Evolutionary conservation across 2,888 invertebrate genomes (phyloP).

Genomic region (Tetragonula carbonaria): DNA sequence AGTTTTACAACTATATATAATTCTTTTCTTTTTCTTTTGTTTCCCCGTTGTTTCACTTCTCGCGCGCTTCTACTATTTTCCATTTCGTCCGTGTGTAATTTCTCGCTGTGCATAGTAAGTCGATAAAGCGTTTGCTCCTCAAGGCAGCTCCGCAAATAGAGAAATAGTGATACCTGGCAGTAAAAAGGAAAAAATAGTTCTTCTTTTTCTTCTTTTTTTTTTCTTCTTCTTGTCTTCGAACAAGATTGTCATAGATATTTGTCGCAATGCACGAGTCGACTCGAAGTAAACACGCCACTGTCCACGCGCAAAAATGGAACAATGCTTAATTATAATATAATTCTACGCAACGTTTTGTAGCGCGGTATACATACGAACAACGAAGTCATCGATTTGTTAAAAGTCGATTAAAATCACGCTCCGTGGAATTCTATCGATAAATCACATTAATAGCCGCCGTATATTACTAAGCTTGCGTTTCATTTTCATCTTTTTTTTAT

Average conservation of each 20-base stretch:
- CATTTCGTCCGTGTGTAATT: slow-evolving; percentile 34
- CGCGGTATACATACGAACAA: slow-evolving; percentile 47
- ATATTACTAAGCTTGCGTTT: slow-evolving; percentile 32
- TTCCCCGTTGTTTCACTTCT: background rate
- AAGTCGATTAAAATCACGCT: slow-evolving; percentile 54
- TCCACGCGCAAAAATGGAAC: slow-evolving; percentile 44
- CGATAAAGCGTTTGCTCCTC: slow-evolving; percentile 68
- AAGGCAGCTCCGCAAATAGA: slow-evolving; percentile 68
- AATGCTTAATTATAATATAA: slow-evolving; percentile 46
- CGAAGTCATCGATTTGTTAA: slow-evolving; percentile 41
- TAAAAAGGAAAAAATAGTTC: slow-evolving; percentile 67
- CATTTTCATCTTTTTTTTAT: background rate
- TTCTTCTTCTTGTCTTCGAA: slow-evolving; percentile 58
- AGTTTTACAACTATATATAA: slow-evolving; percentile 20
- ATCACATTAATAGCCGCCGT: slow-evolving; percentile 52
- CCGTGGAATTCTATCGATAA: slow-evolving; percentile 61
- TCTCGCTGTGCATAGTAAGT: slow-evolving; percentile 26
- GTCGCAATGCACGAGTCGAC: slow-evolving; percentile 12
- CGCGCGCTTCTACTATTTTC: background rate
- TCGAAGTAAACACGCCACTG: slow-evolving; percentile 10
- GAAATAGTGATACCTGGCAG: slow-evolving; percentile 71
- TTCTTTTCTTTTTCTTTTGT: too few species aligned
- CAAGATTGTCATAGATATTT: slow-evolving; percentile 66
- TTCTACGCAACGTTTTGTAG: slow-evolving; percentile 46
- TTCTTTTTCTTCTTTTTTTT: slow-evolving; percentile 31